Evolutionary conservation across 1,140 invertebrate species (phyloP), one percentile per base, ranked within the genome.

Genomic region (Cylas formicarius): DNA sequence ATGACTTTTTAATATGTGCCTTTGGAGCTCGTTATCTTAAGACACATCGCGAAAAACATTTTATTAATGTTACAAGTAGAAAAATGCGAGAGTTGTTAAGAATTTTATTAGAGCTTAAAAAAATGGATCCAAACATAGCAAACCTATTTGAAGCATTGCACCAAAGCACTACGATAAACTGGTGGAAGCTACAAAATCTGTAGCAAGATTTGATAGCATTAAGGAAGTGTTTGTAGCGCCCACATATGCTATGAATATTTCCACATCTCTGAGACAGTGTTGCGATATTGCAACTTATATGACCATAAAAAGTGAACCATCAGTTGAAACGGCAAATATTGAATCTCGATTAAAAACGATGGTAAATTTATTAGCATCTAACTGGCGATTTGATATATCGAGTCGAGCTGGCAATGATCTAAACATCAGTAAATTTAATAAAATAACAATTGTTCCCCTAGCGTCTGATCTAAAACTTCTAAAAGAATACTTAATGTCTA

Each of bases 381-480:
- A 45, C 18, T 61, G 49, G 53, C 18, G 32, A 11, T 54, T 42
- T 34, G 54, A 56, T 24, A 40, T 56, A 33, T 56, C 54, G 9
- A 50, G 24, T 28, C 54, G 57, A 39, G 56, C 61, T 3, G 41
- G 44, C 5, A 36, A 40, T 23, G 56, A 62, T 47, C 22, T 63
- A 16, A 57, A 62, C 42, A 43, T 38, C 20, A 63, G 58, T 11
- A 64, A 63, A 48, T 60, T 39, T 46, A 62, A 62, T 36, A 61
- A 62, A 36, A 34, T 60, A 38, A 63, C 57, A 19, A 61, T 63
- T 21, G 46, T 63, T 7, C 62, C 60, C 11, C 50, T 65, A 19
- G 62, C 61, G 11, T 55, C 48, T 52, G 62, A 63, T 41, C 47
- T 63, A 26, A 60, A 63, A 61, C 34, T 52, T 6, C 35, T 63